Percentiles rank a stretch among this genome's conserved stretches.
Evolutionary conservation across 1,140 invertebrate genomes (phyloP).

Genomic region (Pachyrhynchus sulphureomaculatus): DNA sequence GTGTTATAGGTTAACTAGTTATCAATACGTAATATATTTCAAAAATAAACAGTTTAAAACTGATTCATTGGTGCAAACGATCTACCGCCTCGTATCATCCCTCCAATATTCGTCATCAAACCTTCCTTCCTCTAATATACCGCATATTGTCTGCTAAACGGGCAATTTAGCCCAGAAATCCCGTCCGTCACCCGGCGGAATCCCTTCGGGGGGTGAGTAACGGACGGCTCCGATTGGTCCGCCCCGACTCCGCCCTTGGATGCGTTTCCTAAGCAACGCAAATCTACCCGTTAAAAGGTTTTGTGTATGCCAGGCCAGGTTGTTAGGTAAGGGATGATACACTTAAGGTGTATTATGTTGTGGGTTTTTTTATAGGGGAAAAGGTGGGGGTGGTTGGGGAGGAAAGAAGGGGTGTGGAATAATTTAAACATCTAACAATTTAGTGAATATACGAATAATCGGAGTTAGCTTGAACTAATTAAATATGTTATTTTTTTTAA

Average conservation of each 20-base stretch:
- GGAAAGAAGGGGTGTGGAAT: no score
- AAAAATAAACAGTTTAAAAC: no score
- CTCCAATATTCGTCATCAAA: slow-evolving; percentile 24
- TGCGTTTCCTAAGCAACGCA: slow-evolving; percentile 35
- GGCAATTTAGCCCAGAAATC: slow-evolving; percentile 39
- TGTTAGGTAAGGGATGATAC: neutral
- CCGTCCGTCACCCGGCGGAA: slow-evolving; percentile 22
- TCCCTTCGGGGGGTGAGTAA: slow-evolving; percentile 20
- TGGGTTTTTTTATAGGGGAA: no score
- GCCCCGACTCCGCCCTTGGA: slow-evolving; percentile 24
- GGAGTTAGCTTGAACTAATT: no score
- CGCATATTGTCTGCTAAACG: slow-evolving; percentile 45
- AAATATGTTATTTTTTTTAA: no score
- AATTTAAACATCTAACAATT: no score
- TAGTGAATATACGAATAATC: no score
- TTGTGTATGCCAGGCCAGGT: slow-evolving; percentile 32
- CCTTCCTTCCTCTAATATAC: slow-evolving; percentile 41
- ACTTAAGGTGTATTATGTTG: neutral
- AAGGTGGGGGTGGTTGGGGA: no score
- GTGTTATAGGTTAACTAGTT: no score
- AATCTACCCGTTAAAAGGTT: slow-evolving; percentile 25
- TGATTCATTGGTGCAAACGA: slow-evolving; percentile 13
- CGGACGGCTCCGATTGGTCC: slow-evolving; percentile 23
- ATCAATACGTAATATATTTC: no score
- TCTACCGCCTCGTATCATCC: slow-evolving; percentile 12